Evolutionary conservation across 2,797 vertebrate genomes (phyloP), one percentile per base, ranked within the genome.

Genomic region (Diplodus puntazzo): DNA sequence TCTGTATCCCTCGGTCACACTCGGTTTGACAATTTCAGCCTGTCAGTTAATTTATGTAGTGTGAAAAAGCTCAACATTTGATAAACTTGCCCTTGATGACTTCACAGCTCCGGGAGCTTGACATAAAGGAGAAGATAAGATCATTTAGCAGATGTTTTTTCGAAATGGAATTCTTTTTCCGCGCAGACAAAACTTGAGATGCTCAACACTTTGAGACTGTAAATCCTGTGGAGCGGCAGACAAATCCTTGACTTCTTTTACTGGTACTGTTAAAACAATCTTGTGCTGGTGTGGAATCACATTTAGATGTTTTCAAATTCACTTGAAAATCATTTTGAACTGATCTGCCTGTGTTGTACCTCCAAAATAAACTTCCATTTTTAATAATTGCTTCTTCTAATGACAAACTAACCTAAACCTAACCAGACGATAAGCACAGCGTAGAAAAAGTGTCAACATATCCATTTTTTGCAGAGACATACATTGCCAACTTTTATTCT

Each of bases 61-160:
- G 48, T 70, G 61, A 62, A 76, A 61, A 45, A 72, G 45, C 25
- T 62, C 45, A 61, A 25, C 39, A 61, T 68, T 71, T 62, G 71
- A 82, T n/a, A 69, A 61, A 80, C 80, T 57, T 72, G 20, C 46
- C 60, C 60, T 81, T 55, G 23, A 80, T 68, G 65, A 79, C 77
- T 73, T 62, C 61, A 79, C n/a, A 66, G 42, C 30, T 82, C 42
- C 43, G 53, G 60, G 55, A 53, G 16, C 64, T 27, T 67, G 25
- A 81, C n/a, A 62, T 55, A 16, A 80, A 74, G 54, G 18, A 59
- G 42, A 27, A 11, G 9, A 59, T 79, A 63, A 34, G 7, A 50
- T 43, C 11, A 50, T 71, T 67, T 59, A 18, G 9, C 25, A 64
- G 52, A 71, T 20, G 8, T 72, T 25, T 75, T n/a, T 25, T 11